Conservation (phyloP, 2,113 vertebrate species). For the Butastur rufipennis region DNA sequence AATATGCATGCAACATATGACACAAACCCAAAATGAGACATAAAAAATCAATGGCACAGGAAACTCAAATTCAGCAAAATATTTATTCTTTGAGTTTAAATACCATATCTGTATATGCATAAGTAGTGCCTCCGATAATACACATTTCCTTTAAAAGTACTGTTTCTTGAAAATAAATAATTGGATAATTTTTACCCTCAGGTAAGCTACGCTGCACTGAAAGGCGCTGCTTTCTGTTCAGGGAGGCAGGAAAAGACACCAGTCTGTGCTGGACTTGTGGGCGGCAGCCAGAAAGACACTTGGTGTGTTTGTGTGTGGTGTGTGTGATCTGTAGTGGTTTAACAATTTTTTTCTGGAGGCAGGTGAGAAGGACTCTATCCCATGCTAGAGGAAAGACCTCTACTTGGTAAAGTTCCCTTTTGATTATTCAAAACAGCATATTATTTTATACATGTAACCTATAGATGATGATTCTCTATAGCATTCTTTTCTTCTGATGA, state of each 20-base stretch:
- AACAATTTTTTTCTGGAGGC: neutral
- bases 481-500: neutral
- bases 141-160: neutral
- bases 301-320: neutral
- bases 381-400: neutral
- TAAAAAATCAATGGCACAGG: slow-evolving; percentile 21
- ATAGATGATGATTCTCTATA: neutral
- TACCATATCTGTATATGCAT: neutral
- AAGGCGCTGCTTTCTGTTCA: neutral
- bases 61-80: slow-evolving; percentile 8
- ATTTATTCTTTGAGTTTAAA: slow-evolving; percentile 39
- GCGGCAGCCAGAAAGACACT: neutral
- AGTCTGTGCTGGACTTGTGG: neutral
- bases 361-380: neutral
- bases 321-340: neutral
- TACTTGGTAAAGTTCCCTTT: neutral
- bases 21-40: neutral
- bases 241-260: neutral
- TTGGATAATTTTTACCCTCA: neutral
- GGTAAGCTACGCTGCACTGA: neutral
- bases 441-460: neutral
- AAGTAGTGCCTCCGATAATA: neutral
- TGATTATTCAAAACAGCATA: neutral
- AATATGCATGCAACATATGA: neutral
- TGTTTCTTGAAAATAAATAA: neutral